Evolutionary conservation across 2,888 invertebrate genomes (phyloP).

Genomic region (Stictocephala bisonia): DNA sequence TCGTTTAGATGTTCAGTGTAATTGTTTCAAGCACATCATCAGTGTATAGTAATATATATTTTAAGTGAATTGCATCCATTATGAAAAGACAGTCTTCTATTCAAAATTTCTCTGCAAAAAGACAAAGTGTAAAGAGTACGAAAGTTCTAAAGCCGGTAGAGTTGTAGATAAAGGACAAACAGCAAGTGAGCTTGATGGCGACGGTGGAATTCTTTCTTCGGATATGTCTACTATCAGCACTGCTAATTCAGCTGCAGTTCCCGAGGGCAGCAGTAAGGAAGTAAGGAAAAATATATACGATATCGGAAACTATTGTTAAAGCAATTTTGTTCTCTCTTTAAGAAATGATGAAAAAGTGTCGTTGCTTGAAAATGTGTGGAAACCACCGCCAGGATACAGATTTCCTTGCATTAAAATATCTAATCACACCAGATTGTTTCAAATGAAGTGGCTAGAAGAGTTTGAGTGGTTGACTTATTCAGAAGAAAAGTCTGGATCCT

Average conservation of each 20-base stretch:
- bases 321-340: not conserved
- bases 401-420: not conserved
- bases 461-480: not conserved
- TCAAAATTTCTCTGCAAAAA: not conserved
- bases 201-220: too few relatives aligned
- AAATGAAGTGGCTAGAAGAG: slow-evolving; percentile 3
- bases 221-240: not conserved
- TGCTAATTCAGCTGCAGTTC: not conserved
- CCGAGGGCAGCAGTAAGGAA: not conserved
- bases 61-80: not conserved
- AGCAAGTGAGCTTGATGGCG: not conserved
- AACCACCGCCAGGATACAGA: not conserved
- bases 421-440: slow-evolving; percentile 1
- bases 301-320: slow-evolving; percentile 22
- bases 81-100: slow-evolving; percentile 13
- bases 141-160: not conserved
- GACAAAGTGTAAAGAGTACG: not conserved
- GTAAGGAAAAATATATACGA: slow-evolving; percentile 21
- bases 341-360: not conserved
- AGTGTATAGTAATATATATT: not conserved
- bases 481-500: not conserved
- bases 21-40: not conserved
- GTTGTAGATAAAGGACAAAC: not conserved
- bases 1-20: not conserved
- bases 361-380: slow-evolving; percentile 1